Conservation (phyloP, 2,888 invertebrate species). For the Gastracanthus pulcherrimus region DNA sequence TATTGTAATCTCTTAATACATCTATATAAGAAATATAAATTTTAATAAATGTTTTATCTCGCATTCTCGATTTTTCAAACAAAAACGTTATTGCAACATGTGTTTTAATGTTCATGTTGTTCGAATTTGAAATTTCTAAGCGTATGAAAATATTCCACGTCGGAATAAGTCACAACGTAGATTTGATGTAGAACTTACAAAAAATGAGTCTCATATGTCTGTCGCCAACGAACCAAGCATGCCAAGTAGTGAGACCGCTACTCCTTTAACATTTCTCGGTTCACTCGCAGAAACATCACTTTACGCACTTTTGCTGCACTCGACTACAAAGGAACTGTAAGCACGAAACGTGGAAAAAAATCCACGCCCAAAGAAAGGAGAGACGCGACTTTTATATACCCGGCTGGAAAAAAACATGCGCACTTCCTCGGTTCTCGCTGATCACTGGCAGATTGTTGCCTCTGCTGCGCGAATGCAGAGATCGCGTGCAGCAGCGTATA, state of each 20-base stretch:
- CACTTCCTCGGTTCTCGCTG: constrained; percentile 10
- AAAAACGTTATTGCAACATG: too few relatives aligned
- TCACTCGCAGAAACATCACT: neutral
- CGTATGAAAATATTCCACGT: too few relatives aligned
- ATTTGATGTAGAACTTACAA: too few relatives aligned
- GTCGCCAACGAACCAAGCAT: neutral
- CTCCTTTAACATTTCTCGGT: neutral
- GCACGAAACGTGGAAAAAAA: neutral
- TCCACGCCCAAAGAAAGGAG: too few relatives aligned
- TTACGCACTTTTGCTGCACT: neutral
- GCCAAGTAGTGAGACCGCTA: too few relatives aligned
- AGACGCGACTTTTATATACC: neutral
- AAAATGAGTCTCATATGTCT: neutral
- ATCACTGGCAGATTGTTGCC: constrained; percentile 15
- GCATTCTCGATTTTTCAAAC: neutral
- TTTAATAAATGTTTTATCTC: too few relatives aligned
- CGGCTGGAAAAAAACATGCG: neutral
- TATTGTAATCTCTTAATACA: too few relatives aligned
- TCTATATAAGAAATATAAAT: too few relatives aligned
- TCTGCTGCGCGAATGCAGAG: neutral
- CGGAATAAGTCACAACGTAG: too few relatives aligned
- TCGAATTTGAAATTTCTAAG: too few relatives aligned
- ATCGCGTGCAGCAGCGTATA: constrained; percentile 28
- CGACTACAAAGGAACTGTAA: neutral
- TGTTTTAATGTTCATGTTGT: too few relatives aligned